Conservation (phyloP, 2,797 vertebrate species). For the Xyrichtys novacula region DNA sequence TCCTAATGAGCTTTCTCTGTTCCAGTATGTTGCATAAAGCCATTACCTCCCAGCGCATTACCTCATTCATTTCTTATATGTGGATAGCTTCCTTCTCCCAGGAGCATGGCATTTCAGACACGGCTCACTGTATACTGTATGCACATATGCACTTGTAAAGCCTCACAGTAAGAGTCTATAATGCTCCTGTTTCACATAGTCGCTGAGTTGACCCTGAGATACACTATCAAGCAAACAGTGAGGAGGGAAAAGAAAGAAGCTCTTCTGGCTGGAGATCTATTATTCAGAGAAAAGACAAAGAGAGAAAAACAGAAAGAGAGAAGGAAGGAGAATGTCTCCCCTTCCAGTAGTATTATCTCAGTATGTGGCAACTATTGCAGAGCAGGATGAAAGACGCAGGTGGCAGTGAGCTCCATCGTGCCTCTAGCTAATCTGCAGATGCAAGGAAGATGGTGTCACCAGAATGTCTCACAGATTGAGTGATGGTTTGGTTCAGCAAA, state of each 20-base stretch:
- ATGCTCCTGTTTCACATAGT: slow-evolving; percentile 92
- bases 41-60: slow-evolving; percentile 93
- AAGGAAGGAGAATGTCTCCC: slow-evolving; percentile 53
- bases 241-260: slow-evolving; percentile 82
- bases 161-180: slow-evolving; percentile 90
- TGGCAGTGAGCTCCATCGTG: slow-evolving; percentile 51
- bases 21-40: slow-evolving; percentile 89
- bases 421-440: slow-evolving; percentile 64
- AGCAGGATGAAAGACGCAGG: slow-evolving; percentile 69
- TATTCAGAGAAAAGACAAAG: slow-evolving; percentile 65
- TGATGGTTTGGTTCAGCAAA: slow-evolving; percentile 21
- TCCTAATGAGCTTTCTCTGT: slow-evolving; percentile 86
- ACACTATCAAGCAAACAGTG: slow-evolving; percentile 84
- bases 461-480: slow-evolving; percentile 35
- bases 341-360: slow-evolving; percentile 63
- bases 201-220: slow-evolving; percentile 90
- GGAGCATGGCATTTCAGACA: slow-evolving; percentile 89
- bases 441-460: slow-evolving; percentile 41
- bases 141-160: slow-evolving; percentile 74
- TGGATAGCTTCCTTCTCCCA: slow-evolving; percentile 90
- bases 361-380: slow-evolving; percentile 70
- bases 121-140: slow-evolving; percentile 79
- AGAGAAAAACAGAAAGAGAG: slow-evolving; percentile 53
- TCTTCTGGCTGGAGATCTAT: slow-evolving; percentile 81
- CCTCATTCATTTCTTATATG: slow-evolving; percentile 93